These are phyloP conservation scores for Lordiphosa mommai DNA, from an alignment of 1,140 invertebrate genomes.

Conservation along the genomic window DNA sequence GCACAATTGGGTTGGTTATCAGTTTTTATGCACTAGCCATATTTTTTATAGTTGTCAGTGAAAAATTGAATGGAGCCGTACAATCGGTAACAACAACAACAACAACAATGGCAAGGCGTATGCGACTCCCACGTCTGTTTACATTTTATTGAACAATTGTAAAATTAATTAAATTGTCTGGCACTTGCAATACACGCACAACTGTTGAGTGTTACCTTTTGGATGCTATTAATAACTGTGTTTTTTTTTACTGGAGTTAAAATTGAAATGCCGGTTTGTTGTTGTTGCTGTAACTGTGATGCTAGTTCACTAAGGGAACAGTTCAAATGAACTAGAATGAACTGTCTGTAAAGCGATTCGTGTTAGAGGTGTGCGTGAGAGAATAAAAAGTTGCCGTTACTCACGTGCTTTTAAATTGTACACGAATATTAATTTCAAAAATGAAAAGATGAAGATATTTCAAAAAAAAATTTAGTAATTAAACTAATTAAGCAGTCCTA, in stretches of 20 bases:
- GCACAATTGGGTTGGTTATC: constrained; percentile 24
- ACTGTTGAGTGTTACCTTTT: constrained; percentile 15
- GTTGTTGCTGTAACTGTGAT: constrained; percentile 3
- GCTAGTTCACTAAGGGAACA: background rate
- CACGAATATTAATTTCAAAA: too few relatives aligned
- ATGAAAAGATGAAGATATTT: too few relatives aligned
- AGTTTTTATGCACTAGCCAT: constrained; percentile 28
- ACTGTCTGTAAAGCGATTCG: too few relatives aligned
- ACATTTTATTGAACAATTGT: background rate
- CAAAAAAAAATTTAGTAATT: too few relatives aligned
- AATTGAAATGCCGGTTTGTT: constrained; percentile 19
- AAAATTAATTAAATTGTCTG: background rate
- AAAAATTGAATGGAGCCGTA: constrained; percentile 11
- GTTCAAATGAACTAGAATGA: too few relatives aligned
- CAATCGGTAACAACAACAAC: background rate
- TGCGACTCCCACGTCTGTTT: background rate
- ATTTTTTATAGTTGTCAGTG: constrained; percentile 43
- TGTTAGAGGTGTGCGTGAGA: too few relatives aligned
- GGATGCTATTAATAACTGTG: constrained; percentile 21
- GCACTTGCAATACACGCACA: background rate
- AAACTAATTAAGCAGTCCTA: too few relatives aligned
- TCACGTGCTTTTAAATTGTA: too few relatives aligned
- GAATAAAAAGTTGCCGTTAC: too few relatives aligned
- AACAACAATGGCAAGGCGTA: constrained; percentile 1
- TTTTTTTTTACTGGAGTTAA: constrained; percentile 3